phyloP scores from a whole-genome alignment of 2,113 vertebrate genomes.

The Varanus salvator region DNA sequence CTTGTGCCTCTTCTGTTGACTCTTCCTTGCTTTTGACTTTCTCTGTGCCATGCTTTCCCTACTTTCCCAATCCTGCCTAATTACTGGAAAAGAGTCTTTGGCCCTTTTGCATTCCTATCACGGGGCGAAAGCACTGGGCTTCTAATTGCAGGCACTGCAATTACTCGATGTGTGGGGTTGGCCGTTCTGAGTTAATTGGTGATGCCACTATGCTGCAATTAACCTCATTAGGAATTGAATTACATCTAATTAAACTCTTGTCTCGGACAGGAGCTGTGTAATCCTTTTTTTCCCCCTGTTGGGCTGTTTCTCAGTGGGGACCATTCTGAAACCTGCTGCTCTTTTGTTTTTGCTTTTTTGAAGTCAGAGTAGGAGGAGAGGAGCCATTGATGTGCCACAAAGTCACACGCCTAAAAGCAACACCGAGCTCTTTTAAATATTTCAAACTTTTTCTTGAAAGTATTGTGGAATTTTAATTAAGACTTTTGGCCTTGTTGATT shows the following conservation, averaged over 20 bases:
- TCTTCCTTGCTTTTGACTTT: not conserved
- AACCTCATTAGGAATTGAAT: slow-evolving; percentile 68
- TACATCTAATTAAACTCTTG: slow-evolving; percentile 70
- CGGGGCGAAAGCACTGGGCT: not conserved
- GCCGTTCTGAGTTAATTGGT: slow-evolving; percentile 66
- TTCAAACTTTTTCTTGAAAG: not conserved
- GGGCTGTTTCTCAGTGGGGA: slow-evolving; percentile 25
- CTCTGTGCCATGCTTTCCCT: not conserved
- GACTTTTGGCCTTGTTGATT: not conserved
- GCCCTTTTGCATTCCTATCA: slow-evolving; percentile 5
- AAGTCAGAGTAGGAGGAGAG: not conserved
- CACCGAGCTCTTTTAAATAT: not conserved
- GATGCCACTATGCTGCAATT: slow-evolving; percentile 56
- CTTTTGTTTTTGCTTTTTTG: slow-evolving; percentile 4
- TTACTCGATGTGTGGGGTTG: slow-evolving; percentile 50
- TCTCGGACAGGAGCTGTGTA: slow-evolving; percentile 52
- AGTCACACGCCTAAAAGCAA: not conserved
- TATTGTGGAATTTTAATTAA: not conserved
- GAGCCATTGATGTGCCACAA: not conserved
- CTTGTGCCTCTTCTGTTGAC: not conserved
- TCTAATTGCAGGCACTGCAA: slow-evolving; percentile 31
- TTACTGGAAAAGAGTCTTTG: slow-evolving; percentile 5
- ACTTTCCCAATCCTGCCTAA: not conserved
- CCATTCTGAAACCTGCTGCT: slow-evolving; percentile 48
- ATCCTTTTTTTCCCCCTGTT: slow-evolving; percentile 38